Base-by-base conservation (phyloP, 1,140 invertebrate genomes). In the Eumaeus atala region DNA sequence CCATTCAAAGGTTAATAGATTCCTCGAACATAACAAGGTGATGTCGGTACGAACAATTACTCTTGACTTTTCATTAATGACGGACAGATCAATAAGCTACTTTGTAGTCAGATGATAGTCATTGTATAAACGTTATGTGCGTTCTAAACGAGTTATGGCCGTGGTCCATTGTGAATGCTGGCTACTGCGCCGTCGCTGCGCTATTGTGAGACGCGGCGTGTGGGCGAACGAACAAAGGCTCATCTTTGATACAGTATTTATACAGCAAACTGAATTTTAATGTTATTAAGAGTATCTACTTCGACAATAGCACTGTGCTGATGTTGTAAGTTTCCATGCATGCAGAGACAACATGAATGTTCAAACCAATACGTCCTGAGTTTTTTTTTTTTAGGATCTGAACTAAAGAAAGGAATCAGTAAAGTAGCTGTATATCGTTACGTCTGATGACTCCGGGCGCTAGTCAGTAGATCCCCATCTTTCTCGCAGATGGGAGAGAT, bases 101-200 rank as follows among this genome's bases (percentile, higher is more conserved):
- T 54, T 55, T 47, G 51, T 61, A 56, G 59, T 51, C 56, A 49
- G 57, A 64, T 65, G 61, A 61, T 62, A 59, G 54, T 59, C 51
- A 59, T 52, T 47, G 51, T 17, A 44, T 44, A 44, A 57, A 52
- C 48, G 40, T 38, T 57, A 54, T 61, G 40, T 17, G 12, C 12
- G 11, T n/a, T n/a, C n/a, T n/a, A 8, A 44, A 9, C 40, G 40
- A 44, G 40, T 17, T 44, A 17, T 40, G 38, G 12, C 14, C 40
- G 14, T 37, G 35, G 33, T 9, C 3, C 48, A 33, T 61, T 47
- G 64, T 34, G 37, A 14, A 7, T 40, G 62, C 64, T 67, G 37
- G 68, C 70, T 70, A 78, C 75, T 78, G 64, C 71, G 71, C 67
- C 62, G n/a, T 55, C 65, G 63, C 67, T 61, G 63, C 59, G 58